Percentiles rank a stretch among this genome's conserved stretches.
Conservation (phyloP, 2,113 vertebrate species). For the Circaetus cinerascens region DNA sequence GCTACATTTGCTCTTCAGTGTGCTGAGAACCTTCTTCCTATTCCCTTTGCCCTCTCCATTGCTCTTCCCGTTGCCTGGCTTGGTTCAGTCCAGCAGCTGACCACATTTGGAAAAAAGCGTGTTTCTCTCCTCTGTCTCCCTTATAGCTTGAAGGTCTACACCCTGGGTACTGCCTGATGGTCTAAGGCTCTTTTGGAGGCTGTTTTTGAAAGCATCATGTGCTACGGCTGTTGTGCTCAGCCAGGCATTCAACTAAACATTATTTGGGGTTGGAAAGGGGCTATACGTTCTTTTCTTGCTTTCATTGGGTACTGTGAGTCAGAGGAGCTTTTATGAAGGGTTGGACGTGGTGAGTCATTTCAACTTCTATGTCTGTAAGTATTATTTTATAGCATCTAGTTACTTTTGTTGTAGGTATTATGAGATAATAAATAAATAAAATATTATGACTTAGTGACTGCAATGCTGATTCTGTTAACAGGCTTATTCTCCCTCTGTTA, state of each 20-base stretch:
- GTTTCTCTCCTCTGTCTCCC: not conserved
- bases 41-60: not conserved
- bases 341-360: slow-evolving; percentile 18
- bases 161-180: accelerated
- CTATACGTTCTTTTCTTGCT: not conserved
- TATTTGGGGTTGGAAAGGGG: not conserved
- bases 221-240: not conserved
- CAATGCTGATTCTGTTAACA: slow-evolving; percentile 44
- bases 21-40: not conserved
- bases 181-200: not conserved
- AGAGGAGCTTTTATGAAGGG: not conserved
- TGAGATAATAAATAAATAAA: slow-evolving; percentile 65
- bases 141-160: not conserved
- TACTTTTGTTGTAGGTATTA: slow-evolving; percentile 58
- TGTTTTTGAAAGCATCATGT: not conserved
- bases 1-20: not conserved
- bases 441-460: slow-evolving; percentile 52
- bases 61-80: not conserved
- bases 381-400: slow-evolving; percentile 47
- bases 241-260: not conserved
- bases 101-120: not conserved
- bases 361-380: slow-evolving; percentile 24
- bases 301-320: not conserved
- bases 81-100: not conserved
- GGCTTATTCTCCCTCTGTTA: slow-evolving; percentile 52